Base-by-base conservation (phyloP, 2,113 vertebrate species). In the Silurus meridionalis region DNA sequence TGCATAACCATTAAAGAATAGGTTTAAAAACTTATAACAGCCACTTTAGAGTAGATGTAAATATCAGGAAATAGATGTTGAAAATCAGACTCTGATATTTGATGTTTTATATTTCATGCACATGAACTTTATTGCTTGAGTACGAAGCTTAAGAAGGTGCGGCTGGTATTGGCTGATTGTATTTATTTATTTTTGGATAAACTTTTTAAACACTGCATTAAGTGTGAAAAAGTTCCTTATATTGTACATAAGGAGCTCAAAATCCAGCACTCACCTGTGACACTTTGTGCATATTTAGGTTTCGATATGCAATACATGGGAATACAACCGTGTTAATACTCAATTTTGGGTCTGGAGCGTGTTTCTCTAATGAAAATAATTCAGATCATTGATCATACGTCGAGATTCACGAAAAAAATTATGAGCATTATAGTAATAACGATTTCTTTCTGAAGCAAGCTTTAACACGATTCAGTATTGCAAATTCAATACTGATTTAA, bases 211-310 rank as follows among this genome's bases (percentile, higher is more conserved):
- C 28, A 9, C 75, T 79, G 77, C 77, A 9, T 58, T 79, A 37
- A 9, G 53, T 58, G 28, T n/a, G 23, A 57, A 19, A 25, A 78
- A 78, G 74, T 57, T 79, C 77, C 2, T 79, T 25, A 21, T 61
- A 46, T 48, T 6, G 5, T 48, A 80, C 57, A 80, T 80, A 80
- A 80, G 57, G 78, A 80, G 78, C 57, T 37, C 78, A 80, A 80
- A 80, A 80, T 80, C 58, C 57, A 48, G 78, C 28, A 17, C 78
- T 48, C 78, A 80, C 57, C 78, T 80, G 78, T 61, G 78, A 80
- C 55, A 46, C 78, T 19, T 25, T 60, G 57, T 28, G 8, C 55
- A 37, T 37, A 37, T 37, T 37, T 37, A 37, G 37, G 37, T 37
- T 37, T 37, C 37, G 37, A 37, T 37, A 37, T 37, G 1, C 37